Percentiles rank a stretch among this genome's conserved stretches.
Evolutionary conservation across 1,140 invertebrate genomes (phyloP).

Genomic region (Battus philenor): DNA sequence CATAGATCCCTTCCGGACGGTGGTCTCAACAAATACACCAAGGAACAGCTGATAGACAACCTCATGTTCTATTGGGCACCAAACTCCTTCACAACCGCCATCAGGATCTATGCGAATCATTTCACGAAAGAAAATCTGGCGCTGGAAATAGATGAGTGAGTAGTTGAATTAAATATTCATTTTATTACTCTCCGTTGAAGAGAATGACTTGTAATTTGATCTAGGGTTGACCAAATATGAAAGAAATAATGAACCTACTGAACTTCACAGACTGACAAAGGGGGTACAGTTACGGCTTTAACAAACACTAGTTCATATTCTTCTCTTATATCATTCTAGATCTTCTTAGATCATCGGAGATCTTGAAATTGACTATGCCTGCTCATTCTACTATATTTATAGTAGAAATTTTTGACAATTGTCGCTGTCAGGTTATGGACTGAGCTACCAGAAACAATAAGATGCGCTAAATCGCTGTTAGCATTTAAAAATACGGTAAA

Average conservation of each 20-base stretch:
- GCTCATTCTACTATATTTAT: too few species aligned
- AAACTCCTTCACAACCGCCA: conserved; percentile 84
- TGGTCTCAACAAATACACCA: conserved; percentile 77
- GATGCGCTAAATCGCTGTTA: too few species aligned
- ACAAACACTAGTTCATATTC: too few species aligned
- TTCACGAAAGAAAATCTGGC: conserved; percentile 42
- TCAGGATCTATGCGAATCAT: conserved; percentile 83
- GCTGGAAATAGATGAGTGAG: conserved; percentile 8
- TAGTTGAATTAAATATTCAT: conserved; percentile 2
- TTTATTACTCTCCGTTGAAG: conserved; percentile 48
- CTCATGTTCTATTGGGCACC: conserved; percentile 92
- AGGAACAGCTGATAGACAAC: conserved; percentile 89
- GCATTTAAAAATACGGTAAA: too few species aligned
- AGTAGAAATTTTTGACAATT: too few species aligned
- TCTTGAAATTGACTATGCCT: too few species aligned
- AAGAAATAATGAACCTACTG: conserved; percentile 3
- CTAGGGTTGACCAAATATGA: not conserved
- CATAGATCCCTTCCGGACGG: conserved; percentile 78
- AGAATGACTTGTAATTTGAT: not conserved
- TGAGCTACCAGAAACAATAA: too few species aligned
- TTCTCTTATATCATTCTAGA: too few species aligned
- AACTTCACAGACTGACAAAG: too few species aligned
- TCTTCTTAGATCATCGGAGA: too few species aligned
- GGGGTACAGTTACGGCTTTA: too few species aligned
- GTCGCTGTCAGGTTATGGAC: too few species aligned